These are phyloP conservation scores for Labrus mixtus DNA, from an alignment of 2,113 vertebrate genomes.

Conservation along the genomic window DNA sequence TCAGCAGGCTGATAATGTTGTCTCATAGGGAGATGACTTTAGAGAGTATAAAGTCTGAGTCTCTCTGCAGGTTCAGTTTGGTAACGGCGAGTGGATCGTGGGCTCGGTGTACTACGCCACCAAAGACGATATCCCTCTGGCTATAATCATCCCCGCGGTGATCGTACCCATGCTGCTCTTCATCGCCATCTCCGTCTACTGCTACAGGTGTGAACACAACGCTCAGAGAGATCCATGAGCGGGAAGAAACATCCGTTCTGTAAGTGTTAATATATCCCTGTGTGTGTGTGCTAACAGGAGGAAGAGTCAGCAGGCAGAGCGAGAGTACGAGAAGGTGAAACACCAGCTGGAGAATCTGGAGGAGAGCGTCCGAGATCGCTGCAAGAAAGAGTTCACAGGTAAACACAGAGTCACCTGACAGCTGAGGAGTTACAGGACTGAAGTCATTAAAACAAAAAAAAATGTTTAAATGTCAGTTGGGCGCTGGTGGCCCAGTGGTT, in stretches of 20 bases:
- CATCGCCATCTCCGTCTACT: constrained; percentile 90
- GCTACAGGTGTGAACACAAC: constrained; percentile 87
- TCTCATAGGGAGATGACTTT: too few species aligned
- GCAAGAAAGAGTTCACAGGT: constrained; percentile 99
- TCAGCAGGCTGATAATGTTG: neutral
- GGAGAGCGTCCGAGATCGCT: constrained; percentile 95
- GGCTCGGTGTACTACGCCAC: constrained; percentile 90
- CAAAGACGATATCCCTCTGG: constrained; percentile 86
- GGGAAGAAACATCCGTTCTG: too few species aligned
- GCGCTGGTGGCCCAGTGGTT: too few species aligned
- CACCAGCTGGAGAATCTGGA: constrained; percentile 95
- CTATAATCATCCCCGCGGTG: constrained; percentile 92
- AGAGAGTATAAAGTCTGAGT: neutral
- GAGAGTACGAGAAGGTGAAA: constrained; percentile 96
- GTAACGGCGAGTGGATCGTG: constrained; percentile 89
- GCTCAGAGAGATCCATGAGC: neutral
- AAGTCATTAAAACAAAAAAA: too few species aligned
- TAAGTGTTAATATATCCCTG: neutral
- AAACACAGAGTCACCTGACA: neutral
- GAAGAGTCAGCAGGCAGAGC: constrained; percentile 96
- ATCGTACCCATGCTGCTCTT: constrained; percentile 92
- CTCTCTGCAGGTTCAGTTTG: constrained; percentile 90
- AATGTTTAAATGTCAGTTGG: too few species aligned
- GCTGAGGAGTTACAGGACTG: neutral
- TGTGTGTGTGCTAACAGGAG: constrained; percentile 80